Evolutionary conservation across 1,140 invertebrate genomes (phyloP).

Genomic region (Globodera rostochiensis): DNA sequence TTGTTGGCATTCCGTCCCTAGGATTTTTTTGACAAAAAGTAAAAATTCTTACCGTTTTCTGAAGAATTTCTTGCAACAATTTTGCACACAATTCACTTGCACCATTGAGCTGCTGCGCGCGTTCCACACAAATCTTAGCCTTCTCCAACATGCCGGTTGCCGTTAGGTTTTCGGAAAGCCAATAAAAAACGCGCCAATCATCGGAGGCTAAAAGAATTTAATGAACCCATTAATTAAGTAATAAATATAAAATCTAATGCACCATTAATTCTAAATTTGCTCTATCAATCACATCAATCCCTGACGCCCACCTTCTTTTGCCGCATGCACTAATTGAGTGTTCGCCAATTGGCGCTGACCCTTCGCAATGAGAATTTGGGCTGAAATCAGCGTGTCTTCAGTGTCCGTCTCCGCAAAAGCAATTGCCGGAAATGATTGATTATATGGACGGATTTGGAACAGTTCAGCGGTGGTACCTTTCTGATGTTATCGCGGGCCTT

Average conservation of each 20-base stretch:
- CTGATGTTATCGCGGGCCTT: background rate
- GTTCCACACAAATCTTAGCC: slow-evolving; percentile 40
- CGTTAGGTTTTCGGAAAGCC: slow-evolving; percentile 32
- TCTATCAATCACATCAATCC: background rate
- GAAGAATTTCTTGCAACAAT: slow-evolving; percentile 24
- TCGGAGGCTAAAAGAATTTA: background rate
- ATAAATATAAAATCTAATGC: too few relatives aligned
- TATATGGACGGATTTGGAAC: background rate
- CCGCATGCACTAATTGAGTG: slow-evolving; percentile 39
- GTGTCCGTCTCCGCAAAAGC: slow-evolving; percentile 11
- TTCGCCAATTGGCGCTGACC: slow-evolving; percentile 35
- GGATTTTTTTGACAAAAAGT: background rate
- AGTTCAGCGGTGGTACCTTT: background rate
- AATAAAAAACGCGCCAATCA: slow-evolving; percentile 25
- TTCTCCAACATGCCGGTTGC: slow-evolving; percentile 34
- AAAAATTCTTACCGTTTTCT: slow-evolving; percentile 14
- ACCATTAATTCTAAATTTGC: background rate
- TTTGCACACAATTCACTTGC: slow-evolving; percentile 28
- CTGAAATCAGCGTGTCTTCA: slow-evolving; percentile 17
- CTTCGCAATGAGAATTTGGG: slow-evolving; percentile 7
- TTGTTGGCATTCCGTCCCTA: too few relatives aligned
- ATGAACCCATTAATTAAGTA: background rate
- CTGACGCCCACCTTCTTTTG: background rate
- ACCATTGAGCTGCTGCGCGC: slow-evolving; percentile 28
- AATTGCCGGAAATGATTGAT: background rate